Conservation (phyloP, 2,888 invertebrate genomes). For the Halictus ligatus region DNA sequence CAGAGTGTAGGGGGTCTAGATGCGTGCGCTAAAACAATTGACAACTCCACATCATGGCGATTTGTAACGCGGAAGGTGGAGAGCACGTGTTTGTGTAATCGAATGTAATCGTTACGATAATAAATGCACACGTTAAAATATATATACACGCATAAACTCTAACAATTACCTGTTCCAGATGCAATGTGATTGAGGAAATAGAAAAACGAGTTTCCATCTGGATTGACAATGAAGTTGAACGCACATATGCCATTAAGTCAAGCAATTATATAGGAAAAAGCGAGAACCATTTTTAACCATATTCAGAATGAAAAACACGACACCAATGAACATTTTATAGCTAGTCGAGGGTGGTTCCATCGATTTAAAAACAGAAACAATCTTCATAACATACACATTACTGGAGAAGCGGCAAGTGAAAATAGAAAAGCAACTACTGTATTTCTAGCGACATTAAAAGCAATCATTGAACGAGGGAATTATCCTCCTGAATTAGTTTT, state of each 20-base stretch:
- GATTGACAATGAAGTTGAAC: constrained; percentile 54
- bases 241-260: constrained; percentile 52
- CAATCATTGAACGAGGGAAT: constrained; percentile 58
- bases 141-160: too few relatives aligned
- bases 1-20: too few relatives aligned
- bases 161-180: background rate
- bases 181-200: constrained; percentile 46
- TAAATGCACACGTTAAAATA: too few relatives aligned
- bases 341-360: constrained; percentile 61
- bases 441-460: constrained; percentile 53
- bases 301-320: constrained; percentile 38
- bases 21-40: too few relatives aligned
- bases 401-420: constrained; percentile 59
- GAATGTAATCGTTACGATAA: too few relatives aligned
- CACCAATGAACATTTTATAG: constrained; percentile 52
- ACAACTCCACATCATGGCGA: too few relatives aligned
- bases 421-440: constrained; percentile 50
- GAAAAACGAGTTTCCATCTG: constrained; percentile 52
- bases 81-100: too few relatives aligned
- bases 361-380: constrained; percentile 54
- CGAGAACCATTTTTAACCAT: constrained; percentile 48
- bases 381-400: constrained; percentile 53
- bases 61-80: too few relatives aligned
- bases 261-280: constrained; percentile 51
- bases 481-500: constrained; percentile 54